Percentiles rank a stretch among this genome's conserved stretches.
phyloP scores from a whole-genome alignment of 2,113 vertebrate species.

The Proteles cristata region DNA sequence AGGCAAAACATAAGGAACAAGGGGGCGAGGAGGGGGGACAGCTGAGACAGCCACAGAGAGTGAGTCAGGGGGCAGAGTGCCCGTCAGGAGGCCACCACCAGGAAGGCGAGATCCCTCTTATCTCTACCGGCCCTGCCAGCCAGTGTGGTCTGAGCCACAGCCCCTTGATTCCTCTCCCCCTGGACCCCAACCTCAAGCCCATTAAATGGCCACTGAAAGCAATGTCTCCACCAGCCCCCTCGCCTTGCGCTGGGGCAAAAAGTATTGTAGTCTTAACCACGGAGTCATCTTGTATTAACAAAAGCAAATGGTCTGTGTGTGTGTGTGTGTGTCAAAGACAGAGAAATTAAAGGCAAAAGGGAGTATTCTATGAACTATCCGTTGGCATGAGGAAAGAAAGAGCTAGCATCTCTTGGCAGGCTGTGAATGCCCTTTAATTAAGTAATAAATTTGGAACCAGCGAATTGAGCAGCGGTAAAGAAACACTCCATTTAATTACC shows the following conservation, averaged over 20 bases:
- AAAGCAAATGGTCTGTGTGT: not conserved
- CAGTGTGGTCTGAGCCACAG: not conserved
- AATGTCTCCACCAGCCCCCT: not conserved
- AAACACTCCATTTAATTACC: not conserved
- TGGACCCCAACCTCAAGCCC: not conserved
- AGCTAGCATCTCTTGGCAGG: slow-evolving; percentile 29
- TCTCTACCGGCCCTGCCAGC: not conserved
- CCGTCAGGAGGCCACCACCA: fast-evolving
- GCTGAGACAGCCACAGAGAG: not conserved
- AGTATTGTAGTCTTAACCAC: not conserved
- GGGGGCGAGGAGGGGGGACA: not conserved
- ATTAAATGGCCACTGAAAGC: not conserved
- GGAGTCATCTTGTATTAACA: not conserved
- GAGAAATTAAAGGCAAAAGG: not conserved
- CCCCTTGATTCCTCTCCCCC: not conserved
- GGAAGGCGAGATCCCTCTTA: fast-evolving
- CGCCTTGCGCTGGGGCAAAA: not conserved
- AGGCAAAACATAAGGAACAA: not conserved
- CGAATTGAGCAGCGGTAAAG: not conserved
- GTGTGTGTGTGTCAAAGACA: not conserved
- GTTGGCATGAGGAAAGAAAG: slow-evolving; percentile 35
- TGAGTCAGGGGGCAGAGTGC: not conserved
- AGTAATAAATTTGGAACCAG: slow-evolving; percentile 49
- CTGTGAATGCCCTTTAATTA: slow-evolving; percentile 52
- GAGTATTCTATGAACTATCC: not conserved